These are phyloP conservation scores for Drosophila setosimentum DNA, from an alignment of 2,888 invertebrate species.

Conservation along the genomic window DNA sequence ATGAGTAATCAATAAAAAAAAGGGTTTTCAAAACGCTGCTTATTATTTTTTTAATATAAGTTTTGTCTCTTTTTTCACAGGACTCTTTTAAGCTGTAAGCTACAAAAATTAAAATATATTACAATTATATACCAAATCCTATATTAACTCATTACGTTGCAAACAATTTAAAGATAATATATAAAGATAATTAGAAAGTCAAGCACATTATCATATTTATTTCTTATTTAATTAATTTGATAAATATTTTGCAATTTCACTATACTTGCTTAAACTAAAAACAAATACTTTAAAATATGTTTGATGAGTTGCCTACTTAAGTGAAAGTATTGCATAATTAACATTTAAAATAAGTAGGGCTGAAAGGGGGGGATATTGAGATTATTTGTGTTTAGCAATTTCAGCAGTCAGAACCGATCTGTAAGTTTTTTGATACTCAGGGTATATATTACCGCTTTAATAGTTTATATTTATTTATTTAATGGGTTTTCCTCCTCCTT, in stretches of 20 bases:
- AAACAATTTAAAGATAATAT: background rate
- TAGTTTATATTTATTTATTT: too few relatives aligned
- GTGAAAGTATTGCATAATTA: too few relatives aligned
- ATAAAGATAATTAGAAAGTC: background rate
- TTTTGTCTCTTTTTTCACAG: background rate
- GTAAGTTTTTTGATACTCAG: too few relatives aligned
- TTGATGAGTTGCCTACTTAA: background rate
- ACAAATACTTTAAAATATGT: background rate
- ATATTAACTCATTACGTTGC: background rate
- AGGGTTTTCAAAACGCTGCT: constrained; percentile 63
- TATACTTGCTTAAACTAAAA: too few relatives aligned
- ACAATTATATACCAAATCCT: background rate
- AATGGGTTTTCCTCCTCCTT: too few relatives aligned
- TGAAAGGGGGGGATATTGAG: too few relatives aligned
- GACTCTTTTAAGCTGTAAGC: background rate
- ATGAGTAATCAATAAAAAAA: constrained; percentile 65
- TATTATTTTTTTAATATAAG: background rate
- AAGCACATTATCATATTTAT: background rate
- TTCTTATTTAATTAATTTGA: too few relatives aligned
- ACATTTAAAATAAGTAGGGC: too few relatives aligned
- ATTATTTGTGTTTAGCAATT: too few relatives aligned
- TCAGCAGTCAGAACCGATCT: too few relatives aligned
- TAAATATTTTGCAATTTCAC: too few relatives aligned
- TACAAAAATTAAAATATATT: background rate
- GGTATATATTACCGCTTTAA: too few relatives aligned